These are phyloP conservation scores for Spinibarbus caldwelli DNA, from an alignment of 2,797 vertebrate genomes.

Conservation along the genomic window DNA sequence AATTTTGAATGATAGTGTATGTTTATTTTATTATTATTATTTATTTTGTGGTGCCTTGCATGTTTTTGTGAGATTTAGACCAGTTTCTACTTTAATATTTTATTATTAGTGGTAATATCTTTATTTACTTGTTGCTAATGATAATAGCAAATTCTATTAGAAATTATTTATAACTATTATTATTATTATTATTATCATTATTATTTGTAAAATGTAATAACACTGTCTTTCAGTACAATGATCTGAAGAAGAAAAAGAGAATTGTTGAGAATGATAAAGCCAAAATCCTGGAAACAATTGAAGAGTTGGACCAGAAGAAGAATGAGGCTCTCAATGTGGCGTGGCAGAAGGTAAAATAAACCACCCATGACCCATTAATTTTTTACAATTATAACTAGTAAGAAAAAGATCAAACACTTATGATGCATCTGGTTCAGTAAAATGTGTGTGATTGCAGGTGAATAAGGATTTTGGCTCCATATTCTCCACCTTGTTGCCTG, in stretches of 20 bases:
- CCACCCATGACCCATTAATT: background rate
- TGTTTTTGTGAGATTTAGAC: background rate
- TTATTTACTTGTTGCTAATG: background rate
- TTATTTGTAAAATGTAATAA: background rate
- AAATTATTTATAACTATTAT: background rate
- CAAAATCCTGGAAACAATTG: constrained; percentile 91
- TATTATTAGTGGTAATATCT: background rate
- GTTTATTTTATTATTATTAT: background rate
- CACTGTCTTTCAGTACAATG: constrained; percentile 85
- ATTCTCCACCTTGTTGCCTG: constrained; percentile 92
- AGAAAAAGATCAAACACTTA: background rate
- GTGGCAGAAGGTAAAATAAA: constrained; percentile 89
- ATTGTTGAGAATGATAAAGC: constrained; percentile 94
- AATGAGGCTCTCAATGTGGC: constrained; percentile 89
- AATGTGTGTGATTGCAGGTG: constrained; percentile 76
- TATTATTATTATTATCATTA: no score
- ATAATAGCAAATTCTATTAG: background rate
- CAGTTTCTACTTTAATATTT: background rate
- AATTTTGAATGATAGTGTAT: no score
- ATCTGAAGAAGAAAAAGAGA: constrained; percentile 93
- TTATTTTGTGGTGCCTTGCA: background rate
- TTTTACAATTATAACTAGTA: background rate
- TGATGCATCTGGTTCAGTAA: background rate
- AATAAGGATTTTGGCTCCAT: constrained; percentile 96
- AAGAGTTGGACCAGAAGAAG: constrained; percentile 94